Conservation (phyloP, 2,888 invertebrate genomes). For the Cataglyphis cursor region DNA sequence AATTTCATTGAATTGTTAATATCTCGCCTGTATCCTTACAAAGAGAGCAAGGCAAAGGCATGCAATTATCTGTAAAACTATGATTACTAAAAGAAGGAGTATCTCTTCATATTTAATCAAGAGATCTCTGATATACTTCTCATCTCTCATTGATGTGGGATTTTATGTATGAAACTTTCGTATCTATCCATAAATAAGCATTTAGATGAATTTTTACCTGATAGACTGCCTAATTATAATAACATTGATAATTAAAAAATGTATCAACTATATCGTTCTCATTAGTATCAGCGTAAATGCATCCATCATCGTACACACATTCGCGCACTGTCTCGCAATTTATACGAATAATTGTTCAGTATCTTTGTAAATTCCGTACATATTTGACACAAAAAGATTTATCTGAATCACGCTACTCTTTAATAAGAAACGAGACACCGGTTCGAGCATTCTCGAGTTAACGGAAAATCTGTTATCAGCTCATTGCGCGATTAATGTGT, state of each 20-base stretch:
- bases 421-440: background rate
- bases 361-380: background rate
- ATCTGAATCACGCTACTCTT: background rate
- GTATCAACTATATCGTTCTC: background rate
- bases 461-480: constrained; percentile 52
- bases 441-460: constrained; percentile 7
- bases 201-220: constrained; percentile 14
- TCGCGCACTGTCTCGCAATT: background rate
- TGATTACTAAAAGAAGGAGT: background rate
- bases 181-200: background rate
- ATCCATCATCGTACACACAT: background rate
- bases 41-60: background rate
- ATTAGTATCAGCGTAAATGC: background rate
- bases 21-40: constrained; percentile 11
- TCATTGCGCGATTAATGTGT: constrained; percentile 12
- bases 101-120: background rate
- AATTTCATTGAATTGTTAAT: constrained; percentile 63
- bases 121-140: background rate
- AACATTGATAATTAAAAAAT: background rate
- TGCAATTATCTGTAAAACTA: background rate
- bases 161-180: background rate
- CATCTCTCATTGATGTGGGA: background rate
- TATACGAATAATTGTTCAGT: background rate
- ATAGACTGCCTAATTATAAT: background rate
- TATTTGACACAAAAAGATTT: background rate